Evolutionary conservation across 2,113 vertebrate genomes (phyloP), one percentile per base, ranked within the genome.

Genomic region (Crotalus horridus): DNA sequence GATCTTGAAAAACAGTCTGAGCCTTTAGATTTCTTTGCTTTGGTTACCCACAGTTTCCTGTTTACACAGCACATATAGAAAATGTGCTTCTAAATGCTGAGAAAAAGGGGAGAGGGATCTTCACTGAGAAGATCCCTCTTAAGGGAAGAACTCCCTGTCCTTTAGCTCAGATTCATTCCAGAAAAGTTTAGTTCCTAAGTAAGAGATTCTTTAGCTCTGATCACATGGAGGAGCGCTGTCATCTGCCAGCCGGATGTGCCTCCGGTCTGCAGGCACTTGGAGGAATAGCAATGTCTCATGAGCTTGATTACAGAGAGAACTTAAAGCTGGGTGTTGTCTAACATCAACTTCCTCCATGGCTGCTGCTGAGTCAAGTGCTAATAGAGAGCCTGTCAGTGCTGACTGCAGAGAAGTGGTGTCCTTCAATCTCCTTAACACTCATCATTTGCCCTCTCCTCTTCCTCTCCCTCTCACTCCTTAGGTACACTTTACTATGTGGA

Each of bases 401-500:
- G 93, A 85, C 74, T 94, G 94, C 12, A 55, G 92, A 92, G 92
- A 91, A 94, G 88, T 15, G 0, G 9, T 1, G 29, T 87, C 58
- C 94, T 87, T 87, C 61, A 94, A 6, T 8, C 23, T 54, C 56
- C 81, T 21, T 46, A 15, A 8, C 13, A 86, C 87, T 89, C 29
- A 29, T 56, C 58, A 29, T 59, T 56, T 26, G 11, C 86, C 26
- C 10, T 12, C n/a, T 90, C 48, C 48, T 43, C 48, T n/a, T 29
- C 26, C 53, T 26, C 53, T 46, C 26, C 48, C 46, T 51, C 39
- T 29, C 13, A 53, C 11, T 23, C 8, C 87, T 87, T 94, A 99
- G 99, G 99, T 99, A 99, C 97, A 99, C 99, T 0, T 96, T 99
- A 93, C 97, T 99, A 26, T 99, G 99, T 93, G 99, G 99, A 81